Conservation (phyloP, 1,140 invertebrate genomes). For the Orchesella cincta region DNA sequence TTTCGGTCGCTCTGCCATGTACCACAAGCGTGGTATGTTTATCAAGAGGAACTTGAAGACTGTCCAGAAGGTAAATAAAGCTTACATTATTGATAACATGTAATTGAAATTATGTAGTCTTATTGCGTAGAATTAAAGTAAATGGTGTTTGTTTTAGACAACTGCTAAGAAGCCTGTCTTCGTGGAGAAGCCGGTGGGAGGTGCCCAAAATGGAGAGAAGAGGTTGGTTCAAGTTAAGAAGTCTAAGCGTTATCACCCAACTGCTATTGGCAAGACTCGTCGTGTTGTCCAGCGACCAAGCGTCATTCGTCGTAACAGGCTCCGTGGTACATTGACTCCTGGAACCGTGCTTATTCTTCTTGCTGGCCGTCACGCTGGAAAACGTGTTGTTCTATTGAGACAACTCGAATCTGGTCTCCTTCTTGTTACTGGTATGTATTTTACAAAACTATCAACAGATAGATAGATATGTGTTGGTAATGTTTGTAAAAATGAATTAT, state of each 20-base stretch:
- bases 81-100: neutral
- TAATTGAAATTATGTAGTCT: neutral
- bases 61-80: constrained; percentile 52
- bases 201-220: constrained; percentile 92
- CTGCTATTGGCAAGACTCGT: constrained; percentile 64
- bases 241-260: constrained; percentile 76
- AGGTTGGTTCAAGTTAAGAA: constrained; percentile 79
- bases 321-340: constrained; percentile 75
- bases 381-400: constrained; percentile 85
- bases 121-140: constrained; percentile 60
- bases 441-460: neutral
- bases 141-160: constrained; percentile 37
- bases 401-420: constrained; percentile 85
- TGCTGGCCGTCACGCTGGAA: constrained; percentile 92
- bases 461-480: too few species aligned
- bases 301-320: constrained; percentile 58
- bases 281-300: constrained; percentile 60
- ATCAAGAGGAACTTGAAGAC: constrained; percentile 65
- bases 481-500: too few species aligned
- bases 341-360: constrained; percentile 92
- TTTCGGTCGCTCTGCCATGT: constrained; percentile 73
- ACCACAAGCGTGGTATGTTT: constrained; percentile 70
- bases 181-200: constrained; percentile 84
- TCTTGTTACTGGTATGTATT: constrained; percentile 78
- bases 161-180: constrained; percentile 61